Evolutionary conservation across 2,797 vertebrate genomes (phyloP).

Genomic region (Melanotaenia boesemani): DNA sequence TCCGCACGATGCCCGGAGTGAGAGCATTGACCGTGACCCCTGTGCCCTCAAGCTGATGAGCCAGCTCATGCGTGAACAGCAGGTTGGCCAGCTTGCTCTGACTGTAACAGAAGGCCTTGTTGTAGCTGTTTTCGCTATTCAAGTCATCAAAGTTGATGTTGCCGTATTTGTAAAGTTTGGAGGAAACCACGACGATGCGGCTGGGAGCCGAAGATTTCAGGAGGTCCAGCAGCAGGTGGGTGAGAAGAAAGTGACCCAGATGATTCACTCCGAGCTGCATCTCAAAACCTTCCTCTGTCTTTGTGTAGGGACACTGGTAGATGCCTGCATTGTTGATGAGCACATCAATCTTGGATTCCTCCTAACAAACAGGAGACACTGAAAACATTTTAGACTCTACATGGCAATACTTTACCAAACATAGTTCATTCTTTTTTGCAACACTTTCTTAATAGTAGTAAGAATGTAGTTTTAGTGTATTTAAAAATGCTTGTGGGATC

Average conservation of each 20-base stretch:
- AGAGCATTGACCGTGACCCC: constrained; percentile 91
- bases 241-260: constrained; percentile 96
- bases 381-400: not conserved
- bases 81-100: constrained; percentile 96
- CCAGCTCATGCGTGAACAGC: constrained; percentile 89
- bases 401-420: not conserved
- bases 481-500: not conserved
- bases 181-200: constrained; percentile 92
- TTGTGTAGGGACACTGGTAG: constrained; percentile 93
- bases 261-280: constrained; percentile 97
- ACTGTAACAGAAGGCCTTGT: constrained; percentile 92
- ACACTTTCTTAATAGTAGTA: not conserved
- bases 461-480: not conserved
- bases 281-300: constrained; percentile 94
- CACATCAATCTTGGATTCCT: constrained; percentile 88
- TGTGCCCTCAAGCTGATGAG: constrained; percentile 86
- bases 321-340: constrained; percentile 96
- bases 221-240: constrained; percentile 89
- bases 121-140: constrained; percentile 90
- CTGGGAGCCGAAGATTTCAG: constrained; percentile 91
- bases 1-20: constrained; percentile 93
- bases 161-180: constrained; percentile 95
- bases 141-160: constrained; percentile 94
- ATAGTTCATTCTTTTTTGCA: not conserved
- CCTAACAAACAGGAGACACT: constrained; percentile 56